A percentile compares a stretch with the other conserved stretches of the same genome.
These are phyloP conservation scores for Xanthia togata DNA, from an alignment of 2,888 invertebrate species.

Conservation along the genomic window DNA sequence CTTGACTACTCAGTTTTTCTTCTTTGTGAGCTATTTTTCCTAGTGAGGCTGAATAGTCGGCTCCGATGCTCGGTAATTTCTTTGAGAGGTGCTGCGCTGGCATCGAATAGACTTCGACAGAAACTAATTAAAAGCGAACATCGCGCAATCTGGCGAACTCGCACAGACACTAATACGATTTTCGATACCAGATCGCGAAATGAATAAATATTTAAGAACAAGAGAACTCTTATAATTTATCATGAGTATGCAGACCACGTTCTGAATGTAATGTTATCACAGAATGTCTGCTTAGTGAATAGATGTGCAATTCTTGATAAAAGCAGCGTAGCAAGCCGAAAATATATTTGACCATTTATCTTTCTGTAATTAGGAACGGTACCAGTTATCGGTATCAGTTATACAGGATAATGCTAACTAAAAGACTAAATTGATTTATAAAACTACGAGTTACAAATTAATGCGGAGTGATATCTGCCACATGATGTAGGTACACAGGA, in stretches of 20 bases:
- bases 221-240: conserved; percentile 17
- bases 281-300: conserved; percentile 29
- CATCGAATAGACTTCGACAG: conserved; percentile 78
- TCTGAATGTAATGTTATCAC: conserved; percentile 28
- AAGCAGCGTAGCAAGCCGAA: neutral
- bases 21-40: conserved; percentile 66
- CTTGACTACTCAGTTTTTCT: conserved; percentile 62
- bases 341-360: conserved; percentile 19
- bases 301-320: conserved; percentile 21
- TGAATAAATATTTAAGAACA: conserved; percentile 59
- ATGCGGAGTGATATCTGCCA: neutral
- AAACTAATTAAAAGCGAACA: conserved; percentile 86
- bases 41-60: conserved; percentile 60
- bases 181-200: conserved; percentile 65
- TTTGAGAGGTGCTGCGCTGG: conserved; percentile 78
- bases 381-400: neutral
- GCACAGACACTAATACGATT: conserved; percentile 69
- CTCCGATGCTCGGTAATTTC: conserved; percentile 76
- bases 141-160: conserved; percentile 78
- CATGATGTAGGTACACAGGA: neutral
- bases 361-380: conserved; percentile 13
- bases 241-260: conserved; percentile 35
- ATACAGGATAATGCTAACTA: conserved; percentile 8
- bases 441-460: conserved; percentile 7
- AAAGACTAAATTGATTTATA: neutral